Base-by-base conservation (phyloP, 2,797 vertebrate genomes). In the Gymnoscopelus braueri region DNA sequence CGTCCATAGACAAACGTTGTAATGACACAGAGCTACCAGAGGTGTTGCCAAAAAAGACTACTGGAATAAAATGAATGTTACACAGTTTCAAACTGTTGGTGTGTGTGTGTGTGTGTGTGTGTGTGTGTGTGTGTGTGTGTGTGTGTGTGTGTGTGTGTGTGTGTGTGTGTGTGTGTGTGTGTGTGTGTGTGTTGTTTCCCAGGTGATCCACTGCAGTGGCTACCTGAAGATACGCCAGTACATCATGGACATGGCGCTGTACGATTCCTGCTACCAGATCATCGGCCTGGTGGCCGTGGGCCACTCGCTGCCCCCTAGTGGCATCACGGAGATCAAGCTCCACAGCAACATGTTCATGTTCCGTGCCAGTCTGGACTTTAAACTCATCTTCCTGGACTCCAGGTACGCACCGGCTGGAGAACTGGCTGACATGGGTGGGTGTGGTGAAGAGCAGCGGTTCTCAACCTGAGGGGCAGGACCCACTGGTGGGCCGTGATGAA, bases 301-400 rank as follows among this genome's bases (percentile, higher is more conserved):
- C 15, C 96, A 98, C 57, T 97, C 97, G 0, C 86, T 98, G 67
- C 97, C 97, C 0, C 96, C 96, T 71, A 97, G 96, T 13, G 96
- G 96, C n/a, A 94, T 97, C 90, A 97, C 97, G 0, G 97, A 98
- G 88, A 95, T 98, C 87, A 98, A 97, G 78, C 96, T 98, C 47
- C 95, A 98, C 87, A 97, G 95, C 47, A 98, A 98, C 91, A 98
- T 98, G 96, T 98, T 98, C 81, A 98, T 98, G 97, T 98, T 98
- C 85, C 92, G 97, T 53, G 97, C 97, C 71, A 97, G 96, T 60
- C 92, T 98, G n/a, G 97, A 98, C 74, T 91, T 98, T 19, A 98
- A 98, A 78, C 92, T 98, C 66, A 98, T 98, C 70, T 98, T 98
- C 90, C 88, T 98, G 70, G 97, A 98, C 79, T 96, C 96, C 75